These are phyloP conservation scores for Caradrina clavipalpis DNA, from an alignment of 2,888 invertebrate species.

Conservation along the genomic window DNA sequence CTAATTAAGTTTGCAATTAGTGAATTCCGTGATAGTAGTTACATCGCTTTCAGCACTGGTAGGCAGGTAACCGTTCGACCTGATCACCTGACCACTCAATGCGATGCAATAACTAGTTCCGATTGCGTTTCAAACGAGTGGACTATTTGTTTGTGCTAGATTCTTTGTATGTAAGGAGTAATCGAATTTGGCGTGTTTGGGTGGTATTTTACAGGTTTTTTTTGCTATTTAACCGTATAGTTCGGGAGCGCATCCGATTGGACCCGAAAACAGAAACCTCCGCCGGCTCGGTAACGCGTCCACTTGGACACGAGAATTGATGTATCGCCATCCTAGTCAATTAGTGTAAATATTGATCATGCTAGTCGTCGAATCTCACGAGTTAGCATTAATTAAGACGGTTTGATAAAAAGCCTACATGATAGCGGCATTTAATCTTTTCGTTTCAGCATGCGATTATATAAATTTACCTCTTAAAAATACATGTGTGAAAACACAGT, in stretches of 20 bases:
- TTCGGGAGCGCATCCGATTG: not conserved
- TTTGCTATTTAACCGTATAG: not conserved
- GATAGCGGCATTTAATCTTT: too few species aligned
- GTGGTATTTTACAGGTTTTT: not conserved
- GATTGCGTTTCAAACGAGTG: constrained; percentile 43
- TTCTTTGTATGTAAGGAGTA: constrained; percentile 25
- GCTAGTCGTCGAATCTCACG: too few species aligned
- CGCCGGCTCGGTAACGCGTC: too few species aligned
- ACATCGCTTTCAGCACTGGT: constrained; percentile 57
- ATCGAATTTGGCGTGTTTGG: not conserved
- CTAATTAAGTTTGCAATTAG: constrained; percentile 59
- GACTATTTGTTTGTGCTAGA: constrained; percentile 29
- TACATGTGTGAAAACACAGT: too few species aligned
- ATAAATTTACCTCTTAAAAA: too few species aligned
- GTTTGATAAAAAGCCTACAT: too few species aligned
- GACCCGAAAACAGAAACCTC: too few species aligned
- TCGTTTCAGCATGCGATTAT: too few species aligned
- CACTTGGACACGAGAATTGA: too few species aligned
- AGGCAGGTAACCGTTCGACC: constrained; percentile 55
- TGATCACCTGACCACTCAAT: constrained; percentile 46
- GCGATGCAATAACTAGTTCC: constrained; percentile 55
- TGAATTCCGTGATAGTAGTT: constrained; percentile 55
- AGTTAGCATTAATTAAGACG: too few species aligned
- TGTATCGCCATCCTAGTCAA: too few species aligned
- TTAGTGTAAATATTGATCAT: too few species aligned